Evolutionary conservation across 2,888 invertebrate genomes (phyloP).

Genomic region (Hirtodrosophila duncani): DNA sequence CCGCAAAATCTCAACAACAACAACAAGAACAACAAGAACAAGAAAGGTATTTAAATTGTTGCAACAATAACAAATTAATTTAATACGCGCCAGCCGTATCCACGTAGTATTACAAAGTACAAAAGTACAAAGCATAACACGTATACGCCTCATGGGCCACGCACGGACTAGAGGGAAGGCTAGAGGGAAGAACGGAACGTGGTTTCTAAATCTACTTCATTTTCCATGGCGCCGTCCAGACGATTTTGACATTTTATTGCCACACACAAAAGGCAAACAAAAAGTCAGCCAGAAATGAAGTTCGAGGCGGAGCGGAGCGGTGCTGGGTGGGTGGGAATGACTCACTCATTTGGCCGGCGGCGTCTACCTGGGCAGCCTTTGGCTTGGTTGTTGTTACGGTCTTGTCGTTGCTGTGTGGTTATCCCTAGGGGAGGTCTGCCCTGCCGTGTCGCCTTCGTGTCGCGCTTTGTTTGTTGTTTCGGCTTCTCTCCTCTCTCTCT

Average conservation of each 20-base stretch:
- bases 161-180: background rate
- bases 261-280: constrained; percentile 39
- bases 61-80: constrained; percentile 40
- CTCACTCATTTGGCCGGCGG: constrained; percentile 43
- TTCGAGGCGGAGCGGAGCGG: background rate
- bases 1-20: constrained; percentile 12
- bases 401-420: no score
- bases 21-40: constrained; percentile 23
- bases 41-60: constrained; percentile 38
- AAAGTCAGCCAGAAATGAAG: constrained; percentile 7
- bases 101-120: no score
- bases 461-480: no score
- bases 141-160: constrained; percentile 30
- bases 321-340: constrained; percentile 28
- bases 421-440: no score
- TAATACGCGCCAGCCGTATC: constrained; percentile 31
- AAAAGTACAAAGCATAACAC: constrained; percentile 22
- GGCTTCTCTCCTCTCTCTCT: no score
- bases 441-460: no score
- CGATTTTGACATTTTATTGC: constrained; percentile 71
- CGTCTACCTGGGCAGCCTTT: constrained; percentile 47
- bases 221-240: constrained; percentile 69
- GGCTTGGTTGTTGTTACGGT: no score
- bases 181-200: background rate
- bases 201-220: constrained; percentile 50